Evolutionary conservation across 1,140 invertebrate species (phyloP).

Genomic region (Choristoneura fumiferana): DNA sequence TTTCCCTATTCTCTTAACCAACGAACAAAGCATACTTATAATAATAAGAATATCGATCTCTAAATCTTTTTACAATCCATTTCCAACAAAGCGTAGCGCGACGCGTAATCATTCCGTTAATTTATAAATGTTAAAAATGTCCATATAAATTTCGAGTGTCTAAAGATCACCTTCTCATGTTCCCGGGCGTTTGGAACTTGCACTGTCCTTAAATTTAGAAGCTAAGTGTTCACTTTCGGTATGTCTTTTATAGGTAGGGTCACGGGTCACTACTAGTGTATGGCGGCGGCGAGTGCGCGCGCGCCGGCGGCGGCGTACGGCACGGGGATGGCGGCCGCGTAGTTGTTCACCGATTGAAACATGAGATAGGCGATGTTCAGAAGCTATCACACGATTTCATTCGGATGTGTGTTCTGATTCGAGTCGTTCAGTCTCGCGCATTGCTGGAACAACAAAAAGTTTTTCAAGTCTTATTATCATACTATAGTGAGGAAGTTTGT

Average conservation of each 20-base stretch:
- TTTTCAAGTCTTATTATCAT: no score
- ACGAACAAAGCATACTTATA: constrained; percentile 66
- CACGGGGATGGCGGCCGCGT: constrained; percentile 67
- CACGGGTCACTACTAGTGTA: constrained; percentile 34
- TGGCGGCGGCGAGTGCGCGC: no score
- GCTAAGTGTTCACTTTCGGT: constrained; percentile 38
- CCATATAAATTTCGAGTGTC: constrained; percentile 51
- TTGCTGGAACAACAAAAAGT: constrained; percentile 62
- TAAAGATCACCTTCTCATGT: constrained; percentile 74
- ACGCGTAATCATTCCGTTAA: constrained; percentile 52
- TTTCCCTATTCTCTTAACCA: constrained; percentile 54
- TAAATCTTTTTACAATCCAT: constrained; percentile 58
- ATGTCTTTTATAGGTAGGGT: constrained; percentile 37
- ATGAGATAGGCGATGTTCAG: constrained; percentile 78
- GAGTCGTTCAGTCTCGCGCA: constrained; percentile 76
- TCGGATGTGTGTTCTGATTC: constrained; percentile 76
- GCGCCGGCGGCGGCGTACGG: constrained; percentile 61
- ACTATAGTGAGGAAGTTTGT: no score
- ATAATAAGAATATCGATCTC: constrained; percentile 44
- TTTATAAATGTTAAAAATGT: constrained; percentile 47
- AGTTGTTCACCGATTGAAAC: constrained; percentile 77
- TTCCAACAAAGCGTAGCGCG: constrained; percentile 66
- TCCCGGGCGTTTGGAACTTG: constrained; percentile 22
- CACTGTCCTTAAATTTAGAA: constrained; percentile 30
- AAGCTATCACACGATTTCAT: constrained; percentile 79